Conservation (phyloP, 1,140 invertebrate species). For the Ceratina australensis region DNA sequence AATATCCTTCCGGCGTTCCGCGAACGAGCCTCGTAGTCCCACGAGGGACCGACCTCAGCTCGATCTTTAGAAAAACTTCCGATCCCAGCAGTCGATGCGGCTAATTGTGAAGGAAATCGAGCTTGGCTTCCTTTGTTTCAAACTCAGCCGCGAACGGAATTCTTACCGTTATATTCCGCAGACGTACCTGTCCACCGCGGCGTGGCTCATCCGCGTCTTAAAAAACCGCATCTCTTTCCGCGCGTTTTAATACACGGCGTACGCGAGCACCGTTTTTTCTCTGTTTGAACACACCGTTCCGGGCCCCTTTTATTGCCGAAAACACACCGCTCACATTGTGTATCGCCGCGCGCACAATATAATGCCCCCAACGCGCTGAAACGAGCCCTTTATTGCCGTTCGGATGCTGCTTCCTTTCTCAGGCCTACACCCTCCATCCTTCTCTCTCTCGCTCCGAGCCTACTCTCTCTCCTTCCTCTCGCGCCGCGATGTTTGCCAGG, state of each 20-base stretch:
- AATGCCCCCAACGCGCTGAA: conserved; percentile 67
- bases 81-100: conserved; percentile 6
- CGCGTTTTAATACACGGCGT: conserved; percentile 24
- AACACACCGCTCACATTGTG: conserved; percentile 57
- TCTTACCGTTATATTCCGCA: conserved; percentile 45
- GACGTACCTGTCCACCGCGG: conserved; percentile 24
- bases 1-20: not conserved
- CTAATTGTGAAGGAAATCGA: conserved; percentile 39
- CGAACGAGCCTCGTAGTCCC: not conserved
- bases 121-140: conserved; percentile 37
- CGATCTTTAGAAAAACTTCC: not conserved
- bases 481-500: not conserved
- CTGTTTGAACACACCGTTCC: conserved; percentile 42
- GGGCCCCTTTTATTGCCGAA: conserved; percentile 50
- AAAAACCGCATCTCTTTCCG: not conserved
- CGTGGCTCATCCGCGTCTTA: conserved; percentile 5
- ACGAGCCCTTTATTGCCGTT: conserved; percentile 76
- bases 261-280: conserved; percentile 6
- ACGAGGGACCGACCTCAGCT: not conserved
- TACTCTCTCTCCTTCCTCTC: not conserved
- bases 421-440: conserved; percentile 58
- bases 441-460: not conserved
- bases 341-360: conserved; percentile 48
- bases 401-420: conserved; percentile 77
- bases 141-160: conserved; percentile 36